Base-by-base conservation (phyloP, 2,113 vertebrate genomes). In the Ochotona princeps region DNA sequence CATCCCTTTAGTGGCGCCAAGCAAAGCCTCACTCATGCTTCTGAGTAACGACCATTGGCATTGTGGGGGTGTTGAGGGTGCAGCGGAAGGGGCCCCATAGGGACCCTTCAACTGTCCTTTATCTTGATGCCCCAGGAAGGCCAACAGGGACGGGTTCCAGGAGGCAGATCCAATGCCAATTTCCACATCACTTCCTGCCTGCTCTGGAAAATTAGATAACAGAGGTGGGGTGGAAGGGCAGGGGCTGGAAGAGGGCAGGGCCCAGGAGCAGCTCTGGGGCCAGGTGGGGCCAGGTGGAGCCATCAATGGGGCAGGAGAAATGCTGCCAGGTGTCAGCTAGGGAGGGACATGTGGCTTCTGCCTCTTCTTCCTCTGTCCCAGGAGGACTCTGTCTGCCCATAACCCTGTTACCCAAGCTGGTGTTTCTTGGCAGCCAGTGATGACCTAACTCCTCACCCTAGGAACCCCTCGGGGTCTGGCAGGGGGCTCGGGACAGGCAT, bases 21-120 rank as follows among this genome's bases (percentile, higher is more conserved):
- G 0, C 4, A 15, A 3, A 9, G 21, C 23, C 20, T 25, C 44
- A 1, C 0, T 2, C 13, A 8, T 26, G 54, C 49, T 63, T 51
- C 35, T 6, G 32, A 63, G 20, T 23, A 18, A 2, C 0, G 47
- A 72, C 79, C 73, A 10, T 8, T n/a, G 1, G 23, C 4, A 25
- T 1, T 0, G 0, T 0, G 6, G 28, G 54, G 32, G 14, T 4
- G 1, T 0, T 0, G 47, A 13, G 51, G 4, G 10, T 11, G 30
- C 35, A 74, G 47, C 61, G 49, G 4, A n/a, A 25, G 83, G 72
- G 15, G 1, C 0, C 10, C 1, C 67, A 10, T 0, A 18, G 26
- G 75, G 30, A 25, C 15, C 23, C 17, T 17, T 51, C 65, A 69
- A n/a, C 18, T 21, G 5, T 86, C 75, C 54, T 38, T 13, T 65